These are phyloP conservation scores for Operophtera brumata DNA, from an alignment of 2,888 invertebrate genomes.

Conservation along the genomic window DNA sequence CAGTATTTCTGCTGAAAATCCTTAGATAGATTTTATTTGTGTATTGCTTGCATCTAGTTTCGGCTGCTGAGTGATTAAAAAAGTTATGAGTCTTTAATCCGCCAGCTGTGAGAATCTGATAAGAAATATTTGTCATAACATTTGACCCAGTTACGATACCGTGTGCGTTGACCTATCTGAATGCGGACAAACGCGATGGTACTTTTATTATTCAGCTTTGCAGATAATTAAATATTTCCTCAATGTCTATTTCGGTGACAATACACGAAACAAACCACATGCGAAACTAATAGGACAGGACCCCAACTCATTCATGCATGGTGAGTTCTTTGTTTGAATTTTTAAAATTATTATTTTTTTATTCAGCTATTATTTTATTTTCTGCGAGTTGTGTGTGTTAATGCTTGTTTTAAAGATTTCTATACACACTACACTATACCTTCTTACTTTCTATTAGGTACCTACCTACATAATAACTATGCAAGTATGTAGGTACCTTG, in stretches of 20 bases:
- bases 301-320: constrained; percentile 47
- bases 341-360: neutral
- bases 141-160: constrained; percentile 75
- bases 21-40: constrained; percentile 41
- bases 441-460: too few relatives aligned
- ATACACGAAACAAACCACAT: constrained; percentile 48
- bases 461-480: too few relatives aligned
- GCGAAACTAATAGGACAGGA: constrained; percentile 48
- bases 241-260: constrained; percentile 61
- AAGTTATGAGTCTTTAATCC: constrained; percentile 27
- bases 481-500: too few relatives aligned
- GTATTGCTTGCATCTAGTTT: constrained; percentile 31
- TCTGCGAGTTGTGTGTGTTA: neutral
- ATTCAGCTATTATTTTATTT: neutral
- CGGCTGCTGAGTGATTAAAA: constrained; percentile 36
- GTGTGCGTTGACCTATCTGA: constrained; percentile 79
- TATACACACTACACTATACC: neutral
- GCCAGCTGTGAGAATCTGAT: constrained; percentile 36
- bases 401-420: neutral
- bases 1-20: constrained; percentile 43
- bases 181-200: constrained; percentile 75
- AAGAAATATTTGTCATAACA: constrained; percentile 59
- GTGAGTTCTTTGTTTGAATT: constrained; percentile 71
- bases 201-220: constrained; percentile 78
- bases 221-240: constrained; percentile 79